Conservation (phyloP, 2,113 vertebrate species). For the Caracal caracal region DNA sequence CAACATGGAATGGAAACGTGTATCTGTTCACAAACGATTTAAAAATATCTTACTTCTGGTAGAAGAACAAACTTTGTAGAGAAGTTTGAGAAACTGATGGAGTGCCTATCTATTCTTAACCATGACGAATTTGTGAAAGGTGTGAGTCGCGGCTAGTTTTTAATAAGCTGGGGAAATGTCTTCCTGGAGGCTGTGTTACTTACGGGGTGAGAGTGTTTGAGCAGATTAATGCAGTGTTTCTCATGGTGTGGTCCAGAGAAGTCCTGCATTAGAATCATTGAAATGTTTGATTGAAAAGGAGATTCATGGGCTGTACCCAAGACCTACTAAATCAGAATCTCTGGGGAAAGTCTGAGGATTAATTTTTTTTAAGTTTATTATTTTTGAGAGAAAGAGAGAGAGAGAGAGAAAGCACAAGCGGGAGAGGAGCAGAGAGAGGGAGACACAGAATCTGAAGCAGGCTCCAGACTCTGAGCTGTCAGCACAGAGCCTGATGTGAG, state of each 20-base stretch:
- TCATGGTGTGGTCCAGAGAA: background rate
- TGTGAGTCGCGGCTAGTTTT: background rate
- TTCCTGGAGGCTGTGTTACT: background rate
- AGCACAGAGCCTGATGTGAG: no score
- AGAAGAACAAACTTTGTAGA: background rate
- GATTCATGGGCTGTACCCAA: background rate
- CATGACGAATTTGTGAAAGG: background rate
- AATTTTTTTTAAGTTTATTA: background rate
- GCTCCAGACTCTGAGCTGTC: no score
- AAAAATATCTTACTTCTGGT: background rate
- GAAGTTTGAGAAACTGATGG: background rate
- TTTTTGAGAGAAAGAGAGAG: no score
- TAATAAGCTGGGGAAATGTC: background rate
- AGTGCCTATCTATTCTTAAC: background rate
- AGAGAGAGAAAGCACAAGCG: no score
- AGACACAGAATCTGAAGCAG: no score
- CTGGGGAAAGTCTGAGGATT: background rate
- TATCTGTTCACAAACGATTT: background rate
- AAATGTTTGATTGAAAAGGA: background rate
- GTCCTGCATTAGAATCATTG: background rate
- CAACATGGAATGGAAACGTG: background rate
- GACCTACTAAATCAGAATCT: background rate
- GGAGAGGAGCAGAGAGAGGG: no score
- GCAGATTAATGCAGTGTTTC: slow-evolving; percentile 12
- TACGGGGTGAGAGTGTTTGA: background rate